These are phyloP conservation scores for Camelus bactrianus DNA, from an alignment of 2,113 vertebrate species.

Conservation along the genomic window DNA sequence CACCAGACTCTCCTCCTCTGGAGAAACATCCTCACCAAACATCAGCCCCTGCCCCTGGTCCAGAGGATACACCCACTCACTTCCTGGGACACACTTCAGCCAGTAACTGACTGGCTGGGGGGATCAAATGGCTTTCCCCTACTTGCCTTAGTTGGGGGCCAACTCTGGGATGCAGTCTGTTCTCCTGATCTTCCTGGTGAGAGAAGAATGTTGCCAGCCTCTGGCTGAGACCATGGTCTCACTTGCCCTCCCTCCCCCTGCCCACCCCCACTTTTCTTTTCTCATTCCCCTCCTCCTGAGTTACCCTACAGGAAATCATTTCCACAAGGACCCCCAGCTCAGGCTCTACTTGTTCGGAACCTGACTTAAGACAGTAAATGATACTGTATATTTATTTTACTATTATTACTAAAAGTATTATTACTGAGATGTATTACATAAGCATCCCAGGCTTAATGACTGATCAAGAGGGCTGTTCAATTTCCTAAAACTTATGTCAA, in stretches of 20 bases:
- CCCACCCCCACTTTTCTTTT: neutral
- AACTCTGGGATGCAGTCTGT: neutral
- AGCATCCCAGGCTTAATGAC: neutral
- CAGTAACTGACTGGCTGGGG: neutral
- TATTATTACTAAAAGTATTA: neutral
- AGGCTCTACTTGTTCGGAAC: neutral
- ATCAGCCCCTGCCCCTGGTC: neutral
- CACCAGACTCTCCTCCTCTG: neutral
- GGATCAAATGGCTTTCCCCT: neutral
- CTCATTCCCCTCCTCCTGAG: neutral
- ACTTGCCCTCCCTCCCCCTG: neutral
- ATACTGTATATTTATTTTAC: neutral
- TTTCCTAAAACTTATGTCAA: constrained; percentile 43
- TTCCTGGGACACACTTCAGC: neutral
- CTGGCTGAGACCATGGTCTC: neutral
- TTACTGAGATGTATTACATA: neutral
- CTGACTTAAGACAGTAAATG: neutral
- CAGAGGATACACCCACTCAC: neutral
- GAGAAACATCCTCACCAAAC: neutral
- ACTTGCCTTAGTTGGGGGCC: neutral
- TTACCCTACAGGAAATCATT: neutral
- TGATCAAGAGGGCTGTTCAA: neutral
- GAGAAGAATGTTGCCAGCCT: neutral
- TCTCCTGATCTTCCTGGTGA: neutral
- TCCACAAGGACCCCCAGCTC: neutral